Conservation (phyloP, 1,140 invertebrate species). For the Drosophila nigrodunni region DNA sequence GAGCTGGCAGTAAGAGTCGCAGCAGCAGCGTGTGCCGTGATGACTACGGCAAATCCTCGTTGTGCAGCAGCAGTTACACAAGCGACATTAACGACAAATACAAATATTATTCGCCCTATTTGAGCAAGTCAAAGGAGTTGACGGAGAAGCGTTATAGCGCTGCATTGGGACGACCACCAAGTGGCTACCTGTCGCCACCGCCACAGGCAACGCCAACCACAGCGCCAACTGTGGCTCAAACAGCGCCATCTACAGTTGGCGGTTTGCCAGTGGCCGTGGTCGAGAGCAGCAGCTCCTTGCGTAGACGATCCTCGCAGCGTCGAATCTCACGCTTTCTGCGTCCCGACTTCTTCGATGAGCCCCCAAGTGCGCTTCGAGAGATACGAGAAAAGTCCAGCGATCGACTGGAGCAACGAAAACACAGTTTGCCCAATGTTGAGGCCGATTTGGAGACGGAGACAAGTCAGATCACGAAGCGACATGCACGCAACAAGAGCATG, state of each 20-base stretch:
- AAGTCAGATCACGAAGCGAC: slow-evolving; percentile 42
- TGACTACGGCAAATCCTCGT: slow-evolving; percentile 70
- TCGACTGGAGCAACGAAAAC: slow-evolving; percentile 57
- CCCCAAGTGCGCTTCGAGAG: slow-evolving; percentile 87
- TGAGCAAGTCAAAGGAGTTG: slow-evolving; percentile 65
- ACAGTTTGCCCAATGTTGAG: slow-evolving; percentile 70
- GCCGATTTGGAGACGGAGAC: slow-evolving; percentile 21
- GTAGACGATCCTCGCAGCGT: slow-evolving; percentile 85
- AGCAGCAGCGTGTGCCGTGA: slow-evolving; percentile 78
- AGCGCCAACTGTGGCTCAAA: slow-evolving; percentile 1
- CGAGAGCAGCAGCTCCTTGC: slow-evolving; percentile 72
- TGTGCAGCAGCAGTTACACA: slow-evolving; percentile 67
- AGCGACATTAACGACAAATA: slow-evolving; percentile 82
- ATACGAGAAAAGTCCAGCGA: slow-evolving; percentile 86
- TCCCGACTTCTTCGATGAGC: slow-evolving; percentile 91
- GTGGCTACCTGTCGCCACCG: slow-evolving; percentile 78
- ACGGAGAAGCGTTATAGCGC: slow-evolving; percentile 66
- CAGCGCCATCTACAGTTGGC: too few relatives aligned
- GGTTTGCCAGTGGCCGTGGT: slow-evolving; percentile 11
- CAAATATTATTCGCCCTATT: slow-evolving; percentile 82
- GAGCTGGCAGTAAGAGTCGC: slow-evolving; percentile 52
- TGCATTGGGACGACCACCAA: slow-evolving; percentile 77
- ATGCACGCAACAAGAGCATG: slow-evolving; percentile 79
- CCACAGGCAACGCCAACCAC: slow-evolving; percentile 12
- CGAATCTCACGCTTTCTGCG: slow-evolving; percentile 90